phyloP scores from a whole-genome alignment of 2,797 vertebrate species.

The Cygnus olor region DNA sequence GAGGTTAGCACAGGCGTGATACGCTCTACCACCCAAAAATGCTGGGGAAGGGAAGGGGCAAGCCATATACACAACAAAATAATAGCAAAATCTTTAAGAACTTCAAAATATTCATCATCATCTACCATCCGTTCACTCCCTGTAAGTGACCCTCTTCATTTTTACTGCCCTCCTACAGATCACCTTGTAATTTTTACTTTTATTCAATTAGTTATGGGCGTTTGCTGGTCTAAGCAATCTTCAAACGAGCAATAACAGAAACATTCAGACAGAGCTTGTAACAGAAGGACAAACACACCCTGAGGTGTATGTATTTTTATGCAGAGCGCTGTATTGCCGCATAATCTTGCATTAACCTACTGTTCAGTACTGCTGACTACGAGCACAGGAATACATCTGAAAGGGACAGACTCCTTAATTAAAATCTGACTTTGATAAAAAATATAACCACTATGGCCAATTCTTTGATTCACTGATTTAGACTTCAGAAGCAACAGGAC shows the following conservation, averaged over 20 bases:
- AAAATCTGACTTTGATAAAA: conserved; percentile 10
- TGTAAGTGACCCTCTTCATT: neutral
- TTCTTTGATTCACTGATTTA: neutral
- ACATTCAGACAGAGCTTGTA: conserved; percentile 38
- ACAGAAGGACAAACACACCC: conserved; percentile 62
- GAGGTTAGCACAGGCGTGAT: neutral
- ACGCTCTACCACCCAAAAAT: neutral
- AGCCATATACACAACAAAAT: neutral
- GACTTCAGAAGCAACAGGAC: neutral
- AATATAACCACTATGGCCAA: neutral
- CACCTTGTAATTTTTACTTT: conserved; percentile 29
- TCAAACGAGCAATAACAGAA: conserved; percentile 24
- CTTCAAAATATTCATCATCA: neutral
- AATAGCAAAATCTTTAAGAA: neutral
- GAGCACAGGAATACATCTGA: neutral
- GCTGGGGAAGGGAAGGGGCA: neutral
- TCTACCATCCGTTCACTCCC: neutral
- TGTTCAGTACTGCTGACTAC: neutral
- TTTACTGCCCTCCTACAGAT: conserved; percentile 15
- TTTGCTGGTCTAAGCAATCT: conserved; percentile 43
- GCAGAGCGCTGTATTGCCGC: conserved; percentile 12
- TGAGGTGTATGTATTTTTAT: conserved; percentile 43
- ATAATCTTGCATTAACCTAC: conserved; percentile 16
- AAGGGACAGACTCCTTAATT: conserved; percentile 1
- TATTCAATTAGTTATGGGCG: neutral